Percentiles rank a stretch among this genome's conserved stretches.
Evolutionary conservation across 2,113 vertebrate genomes (phyloP).

Genomic region (Aphyosemion australe): DNA sequence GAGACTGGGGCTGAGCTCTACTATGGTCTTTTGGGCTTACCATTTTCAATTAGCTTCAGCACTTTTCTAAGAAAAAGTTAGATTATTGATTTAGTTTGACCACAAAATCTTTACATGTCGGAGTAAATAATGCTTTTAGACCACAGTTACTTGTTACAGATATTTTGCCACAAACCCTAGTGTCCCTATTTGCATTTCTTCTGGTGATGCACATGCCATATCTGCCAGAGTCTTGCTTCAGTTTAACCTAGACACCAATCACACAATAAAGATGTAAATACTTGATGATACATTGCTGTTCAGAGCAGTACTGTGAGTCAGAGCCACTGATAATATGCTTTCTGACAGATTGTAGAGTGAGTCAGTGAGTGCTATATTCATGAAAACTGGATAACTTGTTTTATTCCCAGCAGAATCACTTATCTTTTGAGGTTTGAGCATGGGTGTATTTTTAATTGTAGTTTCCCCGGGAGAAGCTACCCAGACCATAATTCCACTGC

Average conservation of each 20-base stretch:
- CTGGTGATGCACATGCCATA: slow-evolving; percentile 9
- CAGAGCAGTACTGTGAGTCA: not conserved
- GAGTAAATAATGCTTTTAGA: slow-evolving; percentile 22
- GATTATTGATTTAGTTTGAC: slow-evolving; percentile 36
- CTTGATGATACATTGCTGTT: slow-evolving; percentile 2
- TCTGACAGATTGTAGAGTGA: not conserved
- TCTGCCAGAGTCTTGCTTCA: slow-evolving; percentile 18
- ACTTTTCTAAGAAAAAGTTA: slow-evolving; percentile 26
- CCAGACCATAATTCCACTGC: not conserved
- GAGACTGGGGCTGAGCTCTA: not conserved
- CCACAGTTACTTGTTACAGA: slow-evolving; percentile 11
- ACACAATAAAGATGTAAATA: slow-evolving; percentile 6
- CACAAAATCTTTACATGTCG: slow-evolving; percentile 42
- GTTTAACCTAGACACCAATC: slow-evolving; percentile 12
- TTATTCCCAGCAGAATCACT: not conserved
- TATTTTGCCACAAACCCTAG: not conserved
- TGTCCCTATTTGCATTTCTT: slow-evolving; percentile 13
- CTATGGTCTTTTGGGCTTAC: slow-evolving; percentile 8
- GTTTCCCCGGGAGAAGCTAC: not conserved
- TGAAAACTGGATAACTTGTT: not conserved
- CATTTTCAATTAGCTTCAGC: slow-evolving; percentile 26
- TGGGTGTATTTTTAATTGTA: not conserved
- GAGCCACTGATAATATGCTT: not conserved
- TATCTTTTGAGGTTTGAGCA: not conserved
- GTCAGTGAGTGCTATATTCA: not conserved